A percentile compares a stretch with the other conserved stretches of the same genome.
phyloP scores from a whole-genome alignment of 2,113 vertebrate genomes.

The Brachyhypopomus gauderio region DNA sequence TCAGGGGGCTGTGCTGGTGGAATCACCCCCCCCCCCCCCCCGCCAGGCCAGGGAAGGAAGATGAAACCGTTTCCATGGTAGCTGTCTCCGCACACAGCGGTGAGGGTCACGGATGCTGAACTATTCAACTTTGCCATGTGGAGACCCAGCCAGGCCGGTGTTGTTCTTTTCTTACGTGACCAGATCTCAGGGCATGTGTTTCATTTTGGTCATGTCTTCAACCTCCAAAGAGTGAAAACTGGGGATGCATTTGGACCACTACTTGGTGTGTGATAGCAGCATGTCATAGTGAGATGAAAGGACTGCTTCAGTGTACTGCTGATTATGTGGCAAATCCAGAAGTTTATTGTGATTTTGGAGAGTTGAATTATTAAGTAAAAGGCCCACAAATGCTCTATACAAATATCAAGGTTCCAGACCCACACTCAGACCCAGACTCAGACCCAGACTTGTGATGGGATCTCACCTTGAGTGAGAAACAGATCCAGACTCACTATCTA shows the following conservation, averaged over 20 bases:
- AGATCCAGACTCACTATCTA: background rate
- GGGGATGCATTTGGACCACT: background rate
- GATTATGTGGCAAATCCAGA: too few relatives aligned
- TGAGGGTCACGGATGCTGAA: conserved; percentile 6
- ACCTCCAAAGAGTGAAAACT: too few relatives aligned
- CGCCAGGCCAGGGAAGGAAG: conserved; percentile 6
- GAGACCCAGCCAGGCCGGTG: background rate
- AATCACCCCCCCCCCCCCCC: background rate
- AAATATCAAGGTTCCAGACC: too few relatives aligned
- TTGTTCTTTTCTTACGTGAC: background rate
- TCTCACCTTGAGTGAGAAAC: background rate
- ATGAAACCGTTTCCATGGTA: conserved; percentile 31
- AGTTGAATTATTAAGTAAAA: too few relatives aligned
- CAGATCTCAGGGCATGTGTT: background rate
- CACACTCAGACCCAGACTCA: too few relatives aligned
- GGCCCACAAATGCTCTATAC: too few relatives aligned
- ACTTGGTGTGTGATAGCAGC: too few relatives aligned
- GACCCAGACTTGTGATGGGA: background rate
- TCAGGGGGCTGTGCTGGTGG: background rate
- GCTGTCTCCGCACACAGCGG: conserved; percentile 1
- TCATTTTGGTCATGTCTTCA: background rate
- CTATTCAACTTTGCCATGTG: conserved; percentile 5
- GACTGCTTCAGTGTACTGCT: too few relatives aligned
- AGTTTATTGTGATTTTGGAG: too few relatives aligned
- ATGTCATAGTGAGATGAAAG: too few relatives aligned